These are phyloP conservation scores for Stomorhina lunata DNA, from an alignment of 2,888 invertebrate genomes.

Conservation along the genomic window DNA sequence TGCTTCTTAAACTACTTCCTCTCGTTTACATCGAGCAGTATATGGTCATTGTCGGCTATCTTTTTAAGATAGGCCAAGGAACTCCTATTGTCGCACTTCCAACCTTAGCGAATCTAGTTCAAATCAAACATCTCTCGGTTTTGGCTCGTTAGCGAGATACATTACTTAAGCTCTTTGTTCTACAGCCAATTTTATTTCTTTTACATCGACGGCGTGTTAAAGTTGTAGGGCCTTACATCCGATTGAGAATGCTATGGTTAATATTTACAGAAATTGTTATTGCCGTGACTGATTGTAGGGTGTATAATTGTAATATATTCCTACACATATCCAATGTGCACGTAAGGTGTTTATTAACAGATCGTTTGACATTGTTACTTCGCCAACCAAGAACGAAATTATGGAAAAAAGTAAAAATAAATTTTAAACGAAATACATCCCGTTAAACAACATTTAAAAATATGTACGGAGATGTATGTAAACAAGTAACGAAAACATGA, in stretches of 20 bases:
- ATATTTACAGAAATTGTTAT: not conserved
- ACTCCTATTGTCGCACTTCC: too few relatives aligned
- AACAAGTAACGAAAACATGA: not conserved
- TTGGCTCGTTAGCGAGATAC: too few relatives aligned
- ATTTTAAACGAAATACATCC: not conserved
- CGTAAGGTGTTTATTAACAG: slow-evolving; percentile 78
- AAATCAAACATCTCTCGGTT: too few relatives aligned
- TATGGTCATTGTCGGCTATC: too few relatives aligned
- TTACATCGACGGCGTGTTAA: too few relatives aligned
- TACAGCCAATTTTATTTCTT: too few relatives aligned
- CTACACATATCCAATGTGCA: slow-evolving; percentile 62
- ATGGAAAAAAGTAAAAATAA: not conserved
- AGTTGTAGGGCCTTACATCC: too few relatives aligned
- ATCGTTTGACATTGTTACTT: slow-evolving; percentile 72
- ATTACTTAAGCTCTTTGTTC: too few relatives aligned
- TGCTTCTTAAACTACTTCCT: too few relatives aligned
- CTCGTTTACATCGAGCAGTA: too few relatives aligned
- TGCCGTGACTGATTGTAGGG: not conserved
- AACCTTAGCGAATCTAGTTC: too few relatives aligned
- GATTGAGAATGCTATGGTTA: not conserved
- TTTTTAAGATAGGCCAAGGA: too few relatives aligned
- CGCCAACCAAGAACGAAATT: slow-evolving; percentile 1
- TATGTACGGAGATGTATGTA: not conserved
- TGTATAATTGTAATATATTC: slow-evolving; percentile 50
- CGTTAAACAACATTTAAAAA: slow-evolving; percentile 34